Evolutionary conservation across 2,113 vertebrate species (phyloP), one percentile per base, ranked within the genome.

Genomic region (Sarotherodon lohbergeri): DNA sequence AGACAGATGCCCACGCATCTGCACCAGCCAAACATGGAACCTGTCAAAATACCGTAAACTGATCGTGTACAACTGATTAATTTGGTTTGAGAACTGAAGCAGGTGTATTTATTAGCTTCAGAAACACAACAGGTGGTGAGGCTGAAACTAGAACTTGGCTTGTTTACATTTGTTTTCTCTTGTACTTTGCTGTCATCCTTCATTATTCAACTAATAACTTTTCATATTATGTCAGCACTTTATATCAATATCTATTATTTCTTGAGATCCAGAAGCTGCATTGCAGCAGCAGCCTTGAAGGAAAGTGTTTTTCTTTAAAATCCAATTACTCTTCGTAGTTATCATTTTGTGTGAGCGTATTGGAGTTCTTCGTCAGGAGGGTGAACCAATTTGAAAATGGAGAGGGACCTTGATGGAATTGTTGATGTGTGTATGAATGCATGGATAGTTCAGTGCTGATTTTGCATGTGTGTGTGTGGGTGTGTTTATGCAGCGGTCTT

Each of bases 331-430:
- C 84, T 54, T 82, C 71, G 52, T 66, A 85, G 90, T 91, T 92
- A 93, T 93, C 85, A 89, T 93, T 92, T 89, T 71, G 85, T 73
- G 83, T 17, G 66, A 76, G 81, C 6, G 2, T 89, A 91, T 86
- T 88, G 79, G 84, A 86, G 56, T 79, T 88, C 88, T 86, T 86
- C 52, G 56, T 91, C 71, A 66, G 73, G 59, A 89, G 84, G 68
- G 88, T 82, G 87, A 93, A 91, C 86, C 86, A 93, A 91, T 93
- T 92, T 93, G 61, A 92, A 88, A 93, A 91, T 55, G 73, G 46
- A 86, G 78, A 86, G 84, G 86, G 57, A 83, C 56, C 78, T 79
- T 89, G 90, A 88, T 93, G 80, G 71, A 89, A 91, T 71, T 80
- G 29, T 50, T 85, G 87, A 90, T 91, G 87, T 92, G 89, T 85